Evolutionary conservation across 2,113 vertebrate genomes (phyloP), one percentile per base, ranked within the genome.

Genomic region (Sciurus niger): DNA sequence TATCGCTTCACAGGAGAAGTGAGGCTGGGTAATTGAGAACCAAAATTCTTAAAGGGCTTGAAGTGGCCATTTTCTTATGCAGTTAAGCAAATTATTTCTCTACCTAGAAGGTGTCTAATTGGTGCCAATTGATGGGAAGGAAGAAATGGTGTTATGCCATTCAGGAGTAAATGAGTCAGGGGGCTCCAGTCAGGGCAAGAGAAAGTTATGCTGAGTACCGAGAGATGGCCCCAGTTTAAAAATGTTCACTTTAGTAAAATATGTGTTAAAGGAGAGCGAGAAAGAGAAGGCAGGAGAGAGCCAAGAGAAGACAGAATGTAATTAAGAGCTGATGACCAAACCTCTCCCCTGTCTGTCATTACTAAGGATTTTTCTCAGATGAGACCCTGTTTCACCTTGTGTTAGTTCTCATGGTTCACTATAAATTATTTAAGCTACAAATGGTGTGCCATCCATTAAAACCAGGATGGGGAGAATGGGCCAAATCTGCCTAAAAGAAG

Each of bases 1-100:
- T 98, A 97, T 98, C 97, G 94, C 97, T 98, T 98, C 96, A 96
- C 92, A 37, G 77, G 89, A 98, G 95, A 96, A 96, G 95, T 86
- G 90, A 96, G 96, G 77, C 87, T 96, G 96, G 40, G 18, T 98
- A 89, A 97, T 89, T 96, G 97, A 98, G 97, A 96, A 97, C 97
- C 92, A 87, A 84, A 96, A 93, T 97, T 90, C 96, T 98, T 98
- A 97, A 97, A 98, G 96, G 76, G 91, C 90, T 97, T 84, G 92
- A 98, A 97, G 96, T 88, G 97, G 98, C 80, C 25, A 97, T 97
- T 97, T 97, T 96, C 32, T 74, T 95, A 96, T 96, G 67, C n/a
- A 98, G 55, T 97, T 96, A 97, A 97, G 84, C 91, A 53, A 98
- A 97, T 98, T 98, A 96, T 96, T 98, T 85, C 92, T 63, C 30